Evolutionary conservation across 2,797 vertebrate species (phyloP).

Genomic region (Bovichtus variegatus): DNA sequence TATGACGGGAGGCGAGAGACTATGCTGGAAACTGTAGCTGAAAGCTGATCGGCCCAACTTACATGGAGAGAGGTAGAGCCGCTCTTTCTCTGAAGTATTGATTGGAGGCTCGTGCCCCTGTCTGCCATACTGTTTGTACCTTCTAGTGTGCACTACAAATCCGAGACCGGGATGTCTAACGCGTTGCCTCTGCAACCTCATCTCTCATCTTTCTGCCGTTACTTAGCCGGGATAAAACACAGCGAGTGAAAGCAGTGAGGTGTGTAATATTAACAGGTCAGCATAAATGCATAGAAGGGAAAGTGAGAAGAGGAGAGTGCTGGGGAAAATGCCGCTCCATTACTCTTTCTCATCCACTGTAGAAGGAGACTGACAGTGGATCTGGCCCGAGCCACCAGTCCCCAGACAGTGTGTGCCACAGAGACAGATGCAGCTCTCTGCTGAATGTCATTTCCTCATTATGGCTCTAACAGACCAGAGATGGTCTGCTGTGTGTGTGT

Average conservation of each 20-base stretch:
- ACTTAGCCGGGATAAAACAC: slow-evolving; percentile 33
- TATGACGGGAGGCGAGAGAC: slow-evolving; percentile 33
- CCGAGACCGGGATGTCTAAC: slow-evolving; percentile 39
- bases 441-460: slow-evolving; percentile 79
- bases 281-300: slow-evolving; percentile 33
- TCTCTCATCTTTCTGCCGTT: slow-evolving; percentile 32
- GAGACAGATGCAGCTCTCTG: slow-evolving; percentile 62
- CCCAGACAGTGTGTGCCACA: slow-evolving; percentile 52
- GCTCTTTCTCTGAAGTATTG: slow-evolving; percentile 74
- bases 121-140: slow-evolving; percentile 50
- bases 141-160: slow-evolving; percentile 41
- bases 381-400: slow-evolving; percentile 49
- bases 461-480: slow-evolving; percentile 52
- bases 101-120: slow-evolving; percentile 59
- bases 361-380: slow-evolving; percentile 51
- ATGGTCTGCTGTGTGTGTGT: slow-evolving; percentile 29
- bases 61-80: slow-evolving; percentile 45
- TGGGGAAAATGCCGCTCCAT: slow-evolving; percentile 31
- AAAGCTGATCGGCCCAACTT: slow-evolving; percentile 69
- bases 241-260: slow-evolving; percentile 19
- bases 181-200: slow-evolving; percentile 21
- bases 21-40: slow-evolving; percentile 63
- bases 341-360: slow-evolving; percentile 25
- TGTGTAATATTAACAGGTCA: slow-evolving; percentile 46
- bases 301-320: slow-evolving; percentile 21